A percentile compares a stretch with the other conserved stretches of the same genome.
These are phyloP conservation scores for Acleris cristana DNA, from an alignment of 2,888 invertebrate genomes.

Conservation along the genomic window DNA sequence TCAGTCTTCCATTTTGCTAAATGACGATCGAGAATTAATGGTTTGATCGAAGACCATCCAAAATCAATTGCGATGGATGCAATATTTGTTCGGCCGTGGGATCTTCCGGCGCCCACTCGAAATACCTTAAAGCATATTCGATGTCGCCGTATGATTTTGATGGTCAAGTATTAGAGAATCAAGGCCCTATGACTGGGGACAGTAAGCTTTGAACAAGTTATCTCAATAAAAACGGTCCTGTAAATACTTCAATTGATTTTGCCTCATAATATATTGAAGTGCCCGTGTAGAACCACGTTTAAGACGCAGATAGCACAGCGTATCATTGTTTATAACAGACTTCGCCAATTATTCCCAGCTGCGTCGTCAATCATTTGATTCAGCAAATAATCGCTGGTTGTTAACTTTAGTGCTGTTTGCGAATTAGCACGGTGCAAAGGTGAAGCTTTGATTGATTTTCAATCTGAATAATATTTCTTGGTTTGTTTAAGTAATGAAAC, in stretches of 20 bases:
- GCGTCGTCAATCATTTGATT: slow-evolving; percentile 36
- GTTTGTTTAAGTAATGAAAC: not conserved
- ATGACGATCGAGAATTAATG: slow-evolving; percentile 26
- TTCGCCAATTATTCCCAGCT: slow-evolving; percentile 32
- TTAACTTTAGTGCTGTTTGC: slow-evolving; percentile 27
- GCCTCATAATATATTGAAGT: not conserved
- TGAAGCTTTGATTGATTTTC: slow-evolving; percentile 14
- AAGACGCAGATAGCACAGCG: not conserved
- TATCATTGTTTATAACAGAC: slow-evolving; percentile 20
- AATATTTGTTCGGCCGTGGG: slow-evolving; percentile 28
- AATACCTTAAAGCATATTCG: slow-evolving; percentile 6
- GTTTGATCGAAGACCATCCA: slow-evolving; percentile 36
- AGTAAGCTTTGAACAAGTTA: not conserved
- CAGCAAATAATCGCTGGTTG: slow-evolving; percentile 20
- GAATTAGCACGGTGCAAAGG: slow-evolving; percentile 22
- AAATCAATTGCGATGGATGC: slow-evolving; percentile 29
- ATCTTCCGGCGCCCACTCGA: slow-evolving; percentile 26
- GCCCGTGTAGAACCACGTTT: too few species aligned
- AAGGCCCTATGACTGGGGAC: slow-evolving; percentile 1
- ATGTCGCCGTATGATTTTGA: slow-evolving; percentile 21
- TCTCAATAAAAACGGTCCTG: too few species aligned
- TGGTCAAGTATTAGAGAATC: slow-evolving; percentile 22
- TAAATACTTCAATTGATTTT: too few species aligned
- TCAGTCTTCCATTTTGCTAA: slow-evolving; percentile 27
- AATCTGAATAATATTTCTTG: not conserved